Evolutionary conservation across 30 jellyfish, hydroid and myxozoan genomes (phyloP).

Genomic region (Chrysaora quinquecirrha): DNA sequence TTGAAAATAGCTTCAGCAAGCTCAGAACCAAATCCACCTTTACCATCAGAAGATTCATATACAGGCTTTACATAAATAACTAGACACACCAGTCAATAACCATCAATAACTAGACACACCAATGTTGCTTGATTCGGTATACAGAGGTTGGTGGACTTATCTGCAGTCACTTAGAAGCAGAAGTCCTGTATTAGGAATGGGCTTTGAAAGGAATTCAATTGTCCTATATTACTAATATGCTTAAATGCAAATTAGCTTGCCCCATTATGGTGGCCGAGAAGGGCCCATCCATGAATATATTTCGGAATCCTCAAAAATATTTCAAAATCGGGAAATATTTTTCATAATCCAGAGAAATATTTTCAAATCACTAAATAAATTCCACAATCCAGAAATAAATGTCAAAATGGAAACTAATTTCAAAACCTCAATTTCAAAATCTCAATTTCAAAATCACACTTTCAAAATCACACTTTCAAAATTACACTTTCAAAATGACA

Average conservation of each 20-base stretch:
- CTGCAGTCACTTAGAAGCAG: neutral
- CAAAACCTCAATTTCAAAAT: too few relatives aligned
- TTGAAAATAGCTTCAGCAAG: constrained; percentile 25
- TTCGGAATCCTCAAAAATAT: neutral
- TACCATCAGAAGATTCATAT: constrained; percentile 37
- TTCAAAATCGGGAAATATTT: neutral
- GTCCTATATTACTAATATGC: too few relatives aligned
- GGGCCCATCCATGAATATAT: neutral
- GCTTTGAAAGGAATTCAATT: neutral
- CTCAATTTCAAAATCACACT: too few relatives aligned
- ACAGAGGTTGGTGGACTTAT: constrained; percentile 21
- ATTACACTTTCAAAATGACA: too few relatives aligned
- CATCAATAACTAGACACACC: constrained; percentile 47
- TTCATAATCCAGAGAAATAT: neutral
- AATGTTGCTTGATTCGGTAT: constrained; percentile 13
- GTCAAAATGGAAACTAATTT: neutral
- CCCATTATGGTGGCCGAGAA: constrained; percentile 3
- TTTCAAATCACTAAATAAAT: neutral
- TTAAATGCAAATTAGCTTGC: too few relatives aligned
- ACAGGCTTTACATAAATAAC: constrained; percentile 3
- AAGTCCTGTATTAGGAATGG: neutral
- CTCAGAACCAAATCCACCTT: constrained; percentile 15
- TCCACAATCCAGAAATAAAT: neutral
- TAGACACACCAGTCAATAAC: constrained; percentile 36
- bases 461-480: too few relatives aligned